Base-by-base conservation (phyloP, 2,888 invertebrate species). In the Crossocerus cetratus region DNA sequence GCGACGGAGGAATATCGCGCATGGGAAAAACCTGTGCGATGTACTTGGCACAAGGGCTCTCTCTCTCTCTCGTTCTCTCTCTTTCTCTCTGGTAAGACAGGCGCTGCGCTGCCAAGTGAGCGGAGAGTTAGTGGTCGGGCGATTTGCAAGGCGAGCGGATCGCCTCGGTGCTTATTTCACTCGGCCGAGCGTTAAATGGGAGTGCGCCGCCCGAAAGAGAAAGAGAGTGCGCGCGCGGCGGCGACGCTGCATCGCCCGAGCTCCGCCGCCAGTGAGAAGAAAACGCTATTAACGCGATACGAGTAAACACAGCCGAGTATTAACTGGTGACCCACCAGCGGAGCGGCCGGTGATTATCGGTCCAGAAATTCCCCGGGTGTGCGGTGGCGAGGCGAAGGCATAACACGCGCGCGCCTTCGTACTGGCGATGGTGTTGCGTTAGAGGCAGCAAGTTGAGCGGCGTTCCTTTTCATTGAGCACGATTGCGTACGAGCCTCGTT, bases 101-200 rank as follows among this genome's bases (percentile, higher is more conserved):
- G 32, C 32, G 8, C 1, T 5, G 18, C 5, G 49, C 49, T 13
- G 49, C 49, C 18, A 16, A n/a, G n/a, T 18, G 18, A 18, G n/a
- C n/a, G n/a, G n/a, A n/a, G n/a, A n/a, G 16, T 18, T 18, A 49
- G 49, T 18, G 49, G 16, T n/a, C 5, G n/a, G 3, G 16, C 21
- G 20, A 43, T 21, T 32, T 21, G 60, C 43, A 21, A 56, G 21
- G 56, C 21, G 14, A 3, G 66, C 54, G 65, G 61, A 66, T 56
- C 44, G 5, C n/a, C 49, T 60, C 58, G 70, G 20, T 56, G 60
- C 66, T 80, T 80, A 76, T 64, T 69, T 70, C 65, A 76, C 76
- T 76, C 74, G 74, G 66, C 65, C 67, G 70, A 76, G 72, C 81
- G 81, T 78, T 71, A 78, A 81, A 77, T 69, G 22, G 71, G 32